phyloP scores from a whole-genome alignment of 2,797 vertebrate species.

The Acanthis flammea region DNA sequence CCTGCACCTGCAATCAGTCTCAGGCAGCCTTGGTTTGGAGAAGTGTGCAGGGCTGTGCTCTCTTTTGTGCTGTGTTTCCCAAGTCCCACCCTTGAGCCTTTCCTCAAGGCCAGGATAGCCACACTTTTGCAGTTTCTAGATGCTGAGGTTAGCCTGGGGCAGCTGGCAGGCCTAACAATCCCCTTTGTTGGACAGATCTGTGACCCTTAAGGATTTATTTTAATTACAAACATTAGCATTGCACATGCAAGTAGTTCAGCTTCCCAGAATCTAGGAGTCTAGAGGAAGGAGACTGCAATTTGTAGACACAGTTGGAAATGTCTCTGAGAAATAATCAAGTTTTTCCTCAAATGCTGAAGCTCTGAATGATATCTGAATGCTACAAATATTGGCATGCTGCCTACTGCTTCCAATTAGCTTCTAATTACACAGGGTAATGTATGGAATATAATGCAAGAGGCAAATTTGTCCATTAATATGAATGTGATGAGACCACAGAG shows the following conservation, averaged over 20 bases:
- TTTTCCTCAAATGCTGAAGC: neutral
- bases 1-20: neutral
- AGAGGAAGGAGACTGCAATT: neutral
- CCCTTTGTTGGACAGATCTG: neutral
- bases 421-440: constrained; percentile 10
- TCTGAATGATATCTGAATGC: neutral
- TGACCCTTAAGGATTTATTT: neutral
- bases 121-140: neutral
- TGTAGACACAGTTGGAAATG: neutral
- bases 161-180: neutral
- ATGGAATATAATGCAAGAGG: constrained; percentile 1
- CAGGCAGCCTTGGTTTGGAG: neutral
- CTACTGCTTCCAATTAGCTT: constrained; percentile 28
- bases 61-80: neutral
- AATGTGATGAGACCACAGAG: neutral
- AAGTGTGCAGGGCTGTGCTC: neutral
- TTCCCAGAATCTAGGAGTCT: neutral
- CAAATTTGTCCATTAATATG: neutral
- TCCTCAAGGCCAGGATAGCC: neutral
- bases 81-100: neutral
- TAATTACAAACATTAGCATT: neutral
- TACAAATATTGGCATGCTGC: neutral
- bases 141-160: neutral
- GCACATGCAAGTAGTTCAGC: neutral
- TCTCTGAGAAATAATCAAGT: neutral